A percentile compares a stretch with the other conserved stretches of the same genome.
phyloP scores from a whole-genome alignment of 2,113 vertebrate species.

The Saguinus imperator region DNA sequence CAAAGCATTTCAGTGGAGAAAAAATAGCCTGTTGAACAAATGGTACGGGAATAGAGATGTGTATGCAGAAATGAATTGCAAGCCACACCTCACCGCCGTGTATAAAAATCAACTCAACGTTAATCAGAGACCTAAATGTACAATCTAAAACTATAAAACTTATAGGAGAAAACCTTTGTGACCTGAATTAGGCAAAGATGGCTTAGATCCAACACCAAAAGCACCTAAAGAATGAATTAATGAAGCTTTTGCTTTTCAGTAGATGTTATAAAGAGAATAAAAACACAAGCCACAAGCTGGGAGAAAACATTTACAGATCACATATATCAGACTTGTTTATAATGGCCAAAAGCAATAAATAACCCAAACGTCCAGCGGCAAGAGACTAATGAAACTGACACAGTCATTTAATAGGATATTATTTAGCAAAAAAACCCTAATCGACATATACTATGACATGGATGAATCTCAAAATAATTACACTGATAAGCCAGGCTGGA shows the following conservation, averaged over 20 bases:
- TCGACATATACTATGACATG: background rate
- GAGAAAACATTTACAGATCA: background rate
- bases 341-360: background rate
- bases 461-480: background rate
- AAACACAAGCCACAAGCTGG: background rate
- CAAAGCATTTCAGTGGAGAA: background rate
- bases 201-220: background rate
- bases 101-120: constrained; percentile 31
- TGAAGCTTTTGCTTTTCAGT: background rate
- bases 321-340: background rate
- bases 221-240: background rate
- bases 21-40: background rate
- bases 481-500: background rate
- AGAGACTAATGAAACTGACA: background rate
- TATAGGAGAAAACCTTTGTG: background rate
- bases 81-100: background rate
- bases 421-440: background rate
- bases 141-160: background rate
- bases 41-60: background rate
- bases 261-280: background rate
- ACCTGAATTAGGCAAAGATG: background rate
- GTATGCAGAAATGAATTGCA: background rate
- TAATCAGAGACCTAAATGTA: background rate
- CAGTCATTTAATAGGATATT: background rate
- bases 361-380: background rate